Percentiles rank a stretch among this genome's conserved stretches.
These are phyloP conservation scores for Eupithecia abbreviata DNA, from an alignment of 2,888 invertebrate genomes.

Conservation along the genomic window DNA sequence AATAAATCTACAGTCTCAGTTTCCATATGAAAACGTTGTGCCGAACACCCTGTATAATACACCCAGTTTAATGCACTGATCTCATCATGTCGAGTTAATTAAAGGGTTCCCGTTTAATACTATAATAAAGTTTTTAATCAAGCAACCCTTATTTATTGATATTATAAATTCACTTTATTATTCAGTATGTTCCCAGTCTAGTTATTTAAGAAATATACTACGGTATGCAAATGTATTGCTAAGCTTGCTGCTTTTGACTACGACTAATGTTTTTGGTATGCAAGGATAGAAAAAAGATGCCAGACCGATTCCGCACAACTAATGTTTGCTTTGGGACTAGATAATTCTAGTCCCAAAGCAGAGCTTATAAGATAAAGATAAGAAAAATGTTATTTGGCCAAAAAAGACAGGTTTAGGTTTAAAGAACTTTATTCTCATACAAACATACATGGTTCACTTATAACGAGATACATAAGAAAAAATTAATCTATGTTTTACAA, in stretches of 20 bases:
- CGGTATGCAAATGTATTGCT: slow-evolving; percentile 65
- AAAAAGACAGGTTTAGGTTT: too few relatives aligned
- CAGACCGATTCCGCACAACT: neutral
- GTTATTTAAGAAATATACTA: slow-evolving; percentile 62
- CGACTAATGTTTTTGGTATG: neutral
- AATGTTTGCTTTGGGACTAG: too few relatives aligned
- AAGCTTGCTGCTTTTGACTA: slow-evolving; percentile 46
- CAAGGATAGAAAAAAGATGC: neutral
- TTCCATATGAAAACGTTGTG: too few relatives aligned
- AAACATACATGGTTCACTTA: too few relatives aligned
- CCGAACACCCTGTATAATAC: too few relatives aligned
- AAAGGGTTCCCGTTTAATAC: slow-evolving; percentile 31
- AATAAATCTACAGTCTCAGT: too few relatives aligned
- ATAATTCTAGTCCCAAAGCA: too few relatives aligned
- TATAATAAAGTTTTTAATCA: slow-evolving; percentile 61
- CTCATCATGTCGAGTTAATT: slow-evolving; percentile 39
- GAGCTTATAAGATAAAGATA: too few relatives aligned
- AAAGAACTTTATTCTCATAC: too few relatives aligned
- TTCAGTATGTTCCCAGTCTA: slow-evolving; percentile 60
- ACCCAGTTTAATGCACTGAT: slow-evolving; percentile 39
- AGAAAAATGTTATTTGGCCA: too few relatives aligned
- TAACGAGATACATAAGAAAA: too few relatives aligned
- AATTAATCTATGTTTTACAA: too few relatives aligned
- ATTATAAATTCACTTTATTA: slow-evolving; percentile 60
- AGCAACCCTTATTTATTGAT: slow-evolving; percentile 62